These are phyloP conservation scores for Ditula angustiorana DNA, from an alignment of 2,888 invertebrate genomes.

Conservation along the genomic window DNA sequence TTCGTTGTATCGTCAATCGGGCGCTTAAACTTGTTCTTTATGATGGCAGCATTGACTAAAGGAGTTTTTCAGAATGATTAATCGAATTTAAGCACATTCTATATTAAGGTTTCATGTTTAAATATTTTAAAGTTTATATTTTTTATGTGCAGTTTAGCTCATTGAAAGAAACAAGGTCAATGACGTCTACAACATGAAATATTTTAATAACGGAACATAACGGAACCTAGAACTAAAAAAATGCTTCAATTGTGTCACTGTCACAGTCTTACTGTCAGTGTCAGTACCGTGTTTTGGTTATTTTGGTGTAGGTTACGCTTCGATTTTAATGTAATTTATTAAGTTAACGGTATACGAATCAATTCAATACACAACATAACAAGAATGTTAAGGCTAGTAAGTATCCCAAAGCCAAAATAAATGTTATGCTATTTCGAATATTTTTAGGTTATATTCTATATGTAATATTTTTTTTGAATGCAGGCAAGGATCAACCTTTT, in stretches of 20 bases:
- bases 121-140: no score
- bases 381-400: slow-evolving; percentile 26
- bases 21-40: not conserved
- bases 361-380: not conserved
- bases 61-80: not conserved
- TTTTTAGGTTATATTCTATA: slow-evolving; percentile 14
- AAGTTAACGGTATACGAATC: no score
- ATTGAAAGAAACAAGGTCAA: no score
- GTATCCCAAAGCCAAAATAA: slow-evolving; percentile 28
- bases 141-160: no score
- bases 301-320: no score
- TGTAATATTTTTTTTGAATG: slow-evolving; percentile 43
- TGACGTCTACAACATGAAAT: no score
- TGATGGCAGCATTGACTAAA: not conserved
- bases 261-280: not conserved
- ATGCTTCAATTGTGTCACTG: not conserved
- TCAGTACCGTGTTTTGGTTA: not conserved
- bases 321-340: no score
- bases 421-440: slow-evolving; percentile 25
- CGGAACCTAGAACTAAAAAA: not conserved
- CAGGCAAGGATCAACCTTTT: slow-evolving; percentile 56
- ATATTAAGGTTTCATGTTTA: no score
- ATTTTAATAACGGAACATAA: no score
- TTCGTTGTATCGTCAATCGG: not conserved
- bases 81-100: no score